Evolutionary conservation across 2,888 invertebrate genomes (phyloP).

Genomic region (Latrodectus elegans): DNA sequence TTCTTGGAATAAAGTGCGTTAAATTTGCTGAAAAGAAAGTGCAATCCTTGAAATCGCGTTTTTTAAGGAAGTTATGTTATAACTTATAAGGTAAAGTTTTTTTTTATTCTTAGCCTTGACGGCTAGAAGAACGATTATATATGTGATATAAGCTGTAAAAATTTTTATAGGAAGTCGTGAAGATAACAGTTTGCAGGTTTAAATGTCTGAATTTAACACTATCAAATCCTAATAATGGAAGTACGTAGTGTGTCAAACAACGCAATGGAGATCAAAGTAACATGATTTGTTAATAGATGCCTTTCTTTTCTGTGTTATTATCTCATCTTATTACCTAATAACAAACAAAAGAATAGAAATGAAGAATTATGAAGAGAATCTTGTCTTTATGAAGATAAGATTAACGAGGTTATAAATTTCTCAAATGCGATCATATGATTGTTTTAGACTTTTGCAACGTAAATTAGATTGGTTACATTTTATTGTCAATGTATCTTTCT

Average conservation of each 20-base stretch:
- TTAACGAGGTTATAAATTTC: not conserved
- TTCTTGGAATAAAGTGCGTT: too few species aligned
- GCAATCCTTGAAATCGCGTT: too few species aligned
- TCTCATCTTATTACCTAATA: conserved; percentile 6
- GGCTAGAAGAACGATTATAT: conserved; percentile 6
- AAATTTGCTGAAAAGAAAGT: too few species aligned
- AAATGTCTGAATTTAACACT: conserved; percentile 20
- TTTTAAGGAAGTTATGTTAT: too few species aligned
- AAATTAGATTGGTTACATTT: not conserved
- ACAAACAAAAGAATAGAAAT: conserved; percentile 1
- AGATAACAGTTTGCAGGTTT: conserved; percentile 35
- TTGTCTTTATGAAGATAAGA: not conserved
- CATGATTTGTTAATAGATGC: not conserved
- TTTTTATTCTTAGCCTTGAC: too few species aligned
- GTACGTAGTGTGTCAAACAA: conserved; percentile 17
- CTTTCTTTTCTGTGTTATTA: conserved; percentile 6
- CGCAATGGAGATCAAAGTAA: conserved; percentile 6
- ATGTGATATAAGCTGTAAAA: not conserved
- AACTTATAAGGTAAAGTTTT: too few species aligned
- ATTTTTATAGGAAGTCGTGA: conserved; percentile 27
- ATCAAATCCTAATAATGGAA: conserved; percentile 6
- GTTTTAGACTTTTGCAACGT: not conserved
- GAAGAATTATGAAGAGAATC: not conserved
- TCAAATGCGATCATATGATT: not conserved
- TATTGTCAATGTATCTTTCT: not conserved